Evolutionary conservation across 92 coral and sea anemone species (phyloP), one percentile per base, ranked within the genome.

Genomic region (Porites divaricata): DNA sequence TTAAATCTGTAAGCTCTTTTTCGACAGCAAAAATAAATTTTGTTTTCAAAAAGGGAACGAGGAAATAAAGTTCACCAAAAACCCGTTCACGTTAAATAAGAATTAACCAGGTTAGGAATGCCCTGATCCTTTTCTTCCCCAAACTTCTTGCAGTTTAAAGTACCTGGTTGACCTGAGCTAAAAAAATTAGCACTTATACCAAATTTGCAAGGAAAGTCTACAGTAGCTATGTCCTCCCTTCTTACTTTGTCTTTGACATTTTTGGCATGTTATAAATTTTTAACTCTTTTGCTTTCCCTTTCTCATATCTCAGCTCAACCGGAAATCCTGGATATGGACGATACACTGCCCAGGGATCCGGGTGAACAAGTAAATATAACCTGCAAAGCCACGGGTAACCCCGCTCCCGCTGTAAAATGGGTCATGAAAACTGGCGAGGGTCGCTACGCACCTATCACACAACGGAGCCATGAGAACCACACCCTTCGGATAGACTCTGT

Each of bases 381-480:
- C 28, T 94, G 98, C 75, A 45, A 22, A 17, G 98, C 90, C n/a
- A 80, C 75, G 1, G 98, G 98, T 4, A 94, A 94, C 74, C 98
- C 98, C 41, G 48, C 51, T 19, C 98, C 98, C 16, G 73, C 81
- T 1, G 86, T 94, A 17, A 87, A 67, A 74, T 94, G 95, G 95
- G 72, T 88, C 49, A 81, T 62, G 70, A 83, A 84, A 78, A 72
- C 89, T 3, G 67, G 9, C 1, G 78, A 86, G 6, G 92, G 83
- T 8, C 20, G 28, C 9, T 65, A 77, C 28, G 41, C 52, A 20
- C 90, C 91, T 8, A 87, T 89, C 72, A 53, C 65, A 49, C 67
- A 48, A 15, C 15, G 51, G 73, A 74, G 77, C 56, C 24, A 59
- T 7, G 28, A 81, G 52, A 57, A 80, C 76, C 85, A 51, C 50